phyloP scores from a whole-genome alignment of 2,797 vertebrate species.

The Harpagifer antarcticus region DNA sequence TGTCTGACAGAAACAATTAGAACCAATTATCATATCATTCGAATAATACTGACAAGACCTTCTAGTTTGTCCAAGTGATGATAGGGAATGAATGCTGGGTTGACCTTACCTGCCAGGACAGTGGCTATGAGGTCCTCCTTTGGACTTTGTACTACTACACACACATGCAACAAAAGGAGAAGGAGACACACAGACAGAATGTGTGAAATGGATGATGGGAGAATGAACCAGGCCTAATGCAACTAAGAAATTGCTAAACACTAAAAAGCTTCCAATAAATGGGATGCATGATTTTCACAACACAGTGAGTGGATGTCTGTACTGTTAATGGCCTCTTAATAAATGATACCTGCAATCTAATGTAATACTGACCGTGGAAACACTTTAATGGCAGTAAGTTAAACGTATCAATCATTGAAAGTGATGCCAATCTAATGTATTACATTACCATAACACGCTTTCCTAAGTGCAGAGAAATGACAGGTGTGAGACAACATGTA shows the following conservation, averaged over 20 bases:
- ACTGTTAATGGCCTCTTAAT: neutral
- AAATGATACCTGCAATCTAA: neutral
- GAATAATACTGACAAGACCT: neutral
- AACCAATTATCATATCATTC: neutral
- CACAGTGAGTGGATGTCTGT: no score
- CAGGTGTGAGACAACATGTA: neutral
- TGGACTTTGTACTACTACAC: conserved; percentile 68
- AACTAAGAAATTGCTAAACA: neutral
- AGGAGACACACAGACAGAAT: conserved; percentile 40
- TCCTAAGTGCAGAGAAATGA: neutral
- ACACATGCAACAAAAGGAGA: conserved; percentile 31
- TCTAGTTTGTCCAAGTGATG: neutral
- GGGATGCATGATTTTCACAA: neutral
- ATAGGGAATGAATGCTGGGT: conserved; percentile 27
- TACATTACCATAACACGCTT: neutral
- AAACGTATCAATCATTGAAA: neutral
- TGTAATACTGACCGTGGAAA: neutral
- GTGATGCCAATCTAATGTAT: neutral
- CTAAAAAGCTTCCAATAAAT: neutral
- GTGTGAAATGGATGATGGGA: conserved; percentile 60
- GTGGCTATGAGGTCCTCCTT: conserved; percentile 87
- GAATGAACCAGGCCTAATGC: neutral
- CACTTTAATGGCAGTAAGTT: neutral
- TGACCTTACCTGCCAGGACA: conserved; percentile 86
- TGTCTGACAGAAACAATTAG: conserved; percentile 71